phyloP scores from a whole-genome alignment of 2,888 invertebrate species.

The Cactoblastis cactorum region DNA sequence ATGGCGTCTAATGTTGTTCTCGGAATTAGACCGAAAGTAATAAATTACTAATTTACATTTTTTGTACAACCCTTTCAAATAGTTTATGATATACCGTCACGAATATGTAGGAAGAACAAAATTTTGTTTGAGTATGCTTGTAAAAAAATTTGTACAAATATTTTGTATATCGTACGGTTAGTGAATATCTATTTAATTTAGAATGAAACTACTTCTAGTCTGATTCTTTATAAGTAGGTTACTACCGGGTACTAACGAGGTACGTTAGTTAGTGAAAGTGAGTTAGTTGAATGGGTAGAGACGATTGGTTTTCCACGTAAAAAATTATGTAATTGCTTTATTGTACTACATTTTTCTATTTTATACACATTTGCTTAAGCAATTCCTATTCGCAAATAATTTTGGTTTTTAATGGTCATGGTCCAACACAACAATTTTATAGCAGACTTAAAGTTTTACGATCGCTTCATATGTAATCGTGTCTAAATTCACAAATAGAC shows the following conservation, averaged over 20 bases:
- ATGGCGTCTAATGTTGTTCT: conserved; percentile 65
- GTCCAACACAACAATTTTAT: conserved; percentile 3
- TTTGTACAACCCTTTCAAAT: conserved; percentile 29
- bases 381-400: background rate
- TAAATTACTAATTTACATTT: conserved; percentile 62
- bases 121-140: background rate
- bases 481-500: conserved; percentile 12
- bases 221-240: too few relatives aligned
- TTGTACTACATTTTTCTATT: too few relatives aligned
- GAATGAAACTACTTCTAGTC: too few relatives aligned
- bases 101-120: conserved; percentile 14
- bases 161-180: too few relatives aligned
- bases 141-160: too few relatives aligned
- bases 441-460: background rate
- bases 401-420: background rate
- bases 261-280: too few relatives aligned
- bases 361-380: background rate
- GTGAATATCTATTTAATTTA: background rate
- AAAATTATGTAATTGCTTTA: too few relatives aligned
- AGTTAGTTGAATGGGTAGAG: too few relatives aligned
- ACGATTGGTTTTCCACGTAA: too few relatives aligned
- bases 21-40: conserved; percentile 46
- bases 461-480: conserved; percentile 3
- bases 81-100: conserved; percentile 31
- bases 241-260: too few relatives aligned